A percentile compares a stretch with the other conserved stretches of the same genome.
phyloP scores from a whole-genome alignment of 2,113 vertebrate species.

The Peromyscus californicus region DNA sequence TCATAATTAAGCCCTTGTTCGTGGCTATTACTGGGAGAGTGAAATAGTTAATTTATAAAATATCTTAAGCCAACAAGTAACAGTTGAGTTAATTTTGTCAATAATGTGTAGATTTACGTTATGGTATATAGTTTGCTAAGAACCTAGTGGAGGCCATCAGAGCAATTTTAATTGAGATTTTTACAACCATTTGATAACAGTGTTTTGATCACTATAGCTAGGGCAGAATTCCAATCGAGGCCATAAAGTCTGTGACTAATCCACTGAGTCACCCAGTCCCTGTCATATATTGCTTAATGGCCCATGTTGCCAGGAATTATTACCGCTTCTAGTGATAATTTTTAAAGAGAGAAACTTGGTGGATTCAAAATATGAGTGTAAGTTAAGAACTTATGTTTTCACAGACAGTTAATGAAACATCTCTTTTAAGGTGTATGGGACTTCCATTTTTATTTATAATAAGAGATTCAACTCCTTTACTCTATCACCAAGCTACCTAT shows the following conservation, averaged over 20 bases:
- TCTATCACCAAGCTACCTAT: neutral
- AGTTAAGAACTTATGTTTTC: conserved; percentile 81
- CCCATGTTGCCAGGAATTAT: conserved; percentile 89
- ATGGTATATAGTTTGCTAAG: conserved; percentile 83
- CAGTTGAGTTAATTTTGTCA: conserved; percentile 85
- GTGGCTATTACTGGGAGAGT: conserved; percentile 64
- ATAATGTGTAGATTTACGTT: conserved; percentile 83
- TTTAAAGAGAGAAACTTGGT: conserved; percentile 86
- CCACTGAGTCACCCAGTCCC: conserved; percentile 88
- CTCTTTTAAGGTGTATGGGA: conserved; percentile 35
- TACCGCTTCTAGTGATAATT: conserved; percentile 88
- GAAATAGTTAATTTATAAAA: conserved; percentile 76
- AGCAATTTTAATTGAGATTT: conserved; percentile 90
- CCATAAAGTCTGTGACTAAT: conserved; percentile 91
- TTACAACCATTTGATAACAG: conserved; percentile 90
- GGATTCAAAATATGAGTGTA: conserved; percentile 83
- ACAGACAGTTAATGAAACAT: conserved; percentile 77
- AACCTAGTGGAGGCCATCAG: conserved; percentile 85
- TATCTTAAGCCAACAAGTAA: conserved; percentile 83
- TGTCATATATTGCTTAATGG: conserved; percentile 91
- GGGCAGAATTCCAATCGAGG: conserved; percentile 89
- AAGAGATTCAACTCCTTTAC: conserved; percentile 85
- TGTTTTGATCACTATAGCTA: conserved; percentile 90
- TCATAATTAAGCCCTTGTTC: conserved; percentile 63
- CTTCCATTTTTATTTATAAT: conserved; percentile 74